Evolutionary conservation across 2,797 vertebrate genomes (phyloP), one percentile per base, ranked within the genome.

Genomic region (Pipistrellus nathusii): DNA sequence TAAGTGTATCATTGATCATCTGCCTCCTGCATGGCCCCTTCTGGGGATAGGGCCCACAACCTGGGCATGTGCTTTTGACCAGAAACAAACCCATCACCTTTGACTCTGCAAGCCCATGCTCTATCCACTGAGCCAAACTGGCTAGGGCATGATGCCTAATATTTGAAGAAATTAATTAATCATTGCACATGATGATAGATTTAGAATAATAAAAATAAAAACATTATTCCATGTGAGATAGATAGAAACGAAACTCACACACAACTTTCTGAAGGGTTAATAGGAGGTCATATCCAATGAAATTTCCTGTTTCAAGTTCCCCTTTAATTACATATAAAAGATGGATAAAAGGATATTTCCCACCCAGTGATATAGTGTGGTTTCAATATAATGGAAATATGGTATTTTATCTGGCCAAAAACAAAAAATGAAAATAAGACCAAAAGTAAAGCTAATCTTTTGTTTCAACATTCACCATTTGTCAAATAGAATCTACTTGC

Each of bases 151-250:
- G 6, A 46, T 57, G 5, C 3, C 4, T 46, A 51, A 68, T 71
- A 44, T 83, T 87, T 23, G 21, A 81, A 85, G 6, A 93, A 8
- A 55, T 69, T 68, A 84, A 84, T 41, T 66, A 93, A 15, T 46
- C 4, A 44, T 30, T 86, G 3, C 8, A 69, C 32, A 64, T 57
- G 2, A 77, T 35, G 41, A 2, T 80, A 76, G 4, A 90, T 72
- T 81, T 84, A 87, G 25, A 87, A 87, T 21, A 6, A 30, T n/a
- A 55, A 18, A 20, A 93, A 68, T 53, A 90, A 73, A 92, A 71
- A 38, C 2, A 81, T 69, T 85, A 12, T 9, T 73, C 10, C 5
- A 55, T 38, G 17, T 69, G 25, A 59, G 10, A 51, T 71, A 64
- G 17, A 55, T 10, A 38, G 77, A 91, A 85, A 62, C 13, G 27